These are phyloP conservation scores for Zophobas atratus DNA, from an alignment of 1,140 invertebrate species.

Conservation along the genomic window DNA sequence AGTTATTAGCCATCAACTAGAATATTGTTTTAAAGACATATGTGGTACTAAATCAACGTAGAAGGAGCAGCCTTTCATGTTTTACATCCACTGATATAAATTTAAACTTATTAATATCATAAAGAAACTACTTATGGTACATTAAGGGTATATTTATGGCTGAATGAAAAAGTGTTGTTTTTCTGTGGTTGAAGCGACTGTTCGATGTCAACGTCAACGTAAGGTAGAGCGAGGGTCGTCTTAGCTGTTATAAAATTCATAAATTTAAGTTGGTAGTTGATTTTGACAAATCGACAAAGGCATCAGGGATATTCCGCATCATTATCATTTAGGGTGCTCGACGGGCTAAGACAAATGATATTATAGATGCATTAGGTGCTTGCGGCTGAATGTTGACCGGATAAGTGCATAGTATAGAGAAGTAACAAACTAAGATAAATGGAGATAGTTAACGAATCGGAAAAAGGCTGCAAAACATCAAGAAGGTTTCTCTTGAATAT, in stretches of 20 bases:
- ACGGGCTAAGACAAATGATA: conserved; percentile 63
- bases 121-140: conserved; percentile 21
- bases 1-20: no score
- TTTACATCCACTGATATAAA: conserved; percentile 23
- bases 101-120: conserved; percentile 29
- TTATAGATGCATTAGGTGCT: conserved; percentile 63
- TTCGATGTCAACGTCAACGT: conserved; percentile 17
- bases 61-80: neutral
- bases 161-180: neutral
- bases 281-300: conserved; percentile 60
- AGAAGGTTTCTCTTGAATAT: conserved; percentile 29
- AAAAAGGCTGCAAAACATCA: conserved; percentile 57
- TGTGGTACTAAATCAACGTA: no score
- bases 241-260: conserved; percentile 51
- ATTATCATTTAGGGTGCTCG: conserved; percentile 52
- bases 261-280: conserved; percentile 53
- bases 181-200: conserved; percentile 21
- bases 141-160: conserved; percentile 31
- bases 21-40: neutral
- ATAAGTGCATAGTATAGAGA: conserved; percentile 62
- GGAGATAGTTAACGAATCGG: conserved; percentile 58
- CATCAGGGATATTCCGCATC: conserved; percentile 54
- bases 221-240: conserved; percentile 16
- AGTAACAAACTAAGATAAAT: conserved; percentile 65
- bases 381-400: conserved; percentile 59